Conservation (phyloP, 2,888 invertebrate species). For the Gasteruption jaculator region DNA sequence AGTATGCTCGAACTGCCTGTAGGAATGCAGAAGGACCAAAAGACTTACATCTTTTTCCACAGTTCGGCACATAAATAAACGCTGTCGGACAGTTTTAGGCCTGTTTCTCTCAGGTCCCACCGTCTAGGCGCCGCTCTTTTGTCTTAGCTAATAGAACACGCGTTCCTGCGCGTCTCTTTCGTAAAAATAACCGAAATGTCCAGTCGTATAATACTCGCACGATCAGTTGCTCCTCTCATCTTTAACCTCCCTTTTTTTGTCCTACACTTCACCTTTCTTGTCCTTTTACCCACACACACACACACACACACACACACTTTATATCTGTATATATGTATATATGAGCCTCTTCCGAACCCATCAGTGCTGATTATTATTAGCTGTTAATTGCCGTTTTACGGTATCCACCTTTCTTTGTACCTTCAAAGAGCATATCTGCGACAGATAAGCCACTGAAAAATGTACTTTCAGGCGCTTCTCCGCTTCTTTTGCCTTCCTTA, state of each 20-base stretch:
- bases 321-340: too few relatives aligned
- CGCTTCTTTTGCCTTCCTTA: too few relatives aligned
- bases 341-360: slow-evolving; percentile 19
- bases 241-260: slow-evolving; percentile 1
- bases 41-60: slow-evolving; percentile 51
- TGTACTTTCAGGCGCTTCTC: too few relatives aligned
- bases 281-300: slow-evolving; percentile 3
- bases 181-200: slow-evolving; percentile 48
- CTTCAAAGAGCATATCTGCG: slow-evolving; percentile 26
- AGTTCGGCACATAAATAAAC: slow-evolving; percentile 49
- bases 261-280: not conserved
- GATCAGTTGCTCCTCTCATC: slow-evolving; percentile 28
- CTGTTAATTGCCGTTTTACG: slow-evolving; percentile 47
- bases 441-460: slow-evolving; percentile 24
- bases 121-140: slow-evolving; percentile 51
- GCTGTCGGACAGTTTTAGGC: slow-evolving; percentile 41
- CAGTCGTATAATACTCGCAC: slow-evolving; percentile 45
- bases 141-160: slow-evolving; percentile 51
- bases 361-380: slow-evolving; percentile 39
- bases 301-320: too few relatives aligned
- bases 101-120: slow-evolving; percentile 17
- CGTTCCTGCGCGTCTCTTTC: slow-evolving; percentile 47
- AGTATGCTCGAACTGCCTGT: slow-evolving; percentile 36
- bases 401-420: too few relatives aligned
- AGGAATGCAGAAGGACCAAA: slow-evolving; percentile 42